Evolutionary conservation across 2,113 vertebrate genomes (phyloP).

Genomic region (Esox niger): DNA sequence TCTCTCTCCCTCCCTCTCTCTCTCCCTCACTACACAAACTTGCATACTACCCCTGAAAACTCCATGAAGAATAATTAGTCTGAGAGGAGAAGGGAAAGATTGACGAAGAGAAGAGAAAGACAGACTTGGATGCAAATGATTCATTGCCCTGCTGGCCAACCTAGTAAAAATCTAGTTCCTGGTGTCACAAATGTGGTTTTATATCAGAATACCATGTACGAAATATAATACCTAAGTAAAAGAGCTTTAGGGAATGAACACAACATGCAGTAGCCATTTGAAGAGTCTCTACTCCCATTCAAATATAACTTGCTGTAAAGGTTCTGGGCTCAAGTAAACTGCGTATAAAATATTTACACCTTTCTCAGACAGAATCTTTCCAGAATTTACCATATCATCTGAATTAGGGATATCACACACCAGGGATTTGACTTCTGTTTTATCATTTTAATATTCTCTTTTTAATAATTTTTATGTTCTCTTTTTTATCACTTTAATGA

Average conservation of each 20-base stretch:
- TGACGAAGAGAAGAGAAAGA: too few relatives aligned
- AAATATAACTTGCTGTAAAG: not conserved
- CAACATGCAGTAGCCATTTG: not conserved
- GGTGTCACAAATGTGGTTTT: not conserved
- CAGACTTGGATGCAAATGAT: too few relatives aligned
- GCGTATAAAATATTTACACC: conserved; percentile 27
- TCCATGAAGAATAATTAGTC: too few relatives aligned
- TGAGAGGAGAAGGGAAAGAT: too few relatives aligned
- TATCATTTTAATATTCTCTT: too few relatives aligned
- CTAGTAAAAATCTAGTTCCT: not conserved
- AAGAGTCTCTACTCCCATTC: not conserved
- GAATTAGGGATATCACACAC: conserved; percentile 27
- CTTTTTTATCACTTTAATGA: too few relatives aligned
- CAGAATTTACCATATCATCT: conserved; percentile 33
- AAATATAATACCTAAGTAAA: conserved; percentile 7
- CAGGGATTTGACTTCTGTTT: too few relatives aligned
- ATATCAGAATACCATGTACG: conserved; percentile 16
- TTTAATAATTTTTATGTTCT: too few relatives aligned
- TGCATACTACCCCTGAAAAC: too few relatives aligned
- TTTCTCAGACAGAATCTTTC: conserved; percentile 19
- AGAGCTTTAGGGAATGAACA: conserved; percentile 5
- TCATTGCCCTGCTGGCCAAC: too few relatives aligned
- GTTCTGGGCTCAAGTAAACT: not conserved
- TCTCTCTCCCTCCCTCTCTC: too few relatives aligned
- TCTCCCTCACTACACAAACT: too few relatives aligned